phyloP scores from a whole-genome alignment of 2,113 vertebrate genomes.

The Salminus brasiliensis region DNA sequence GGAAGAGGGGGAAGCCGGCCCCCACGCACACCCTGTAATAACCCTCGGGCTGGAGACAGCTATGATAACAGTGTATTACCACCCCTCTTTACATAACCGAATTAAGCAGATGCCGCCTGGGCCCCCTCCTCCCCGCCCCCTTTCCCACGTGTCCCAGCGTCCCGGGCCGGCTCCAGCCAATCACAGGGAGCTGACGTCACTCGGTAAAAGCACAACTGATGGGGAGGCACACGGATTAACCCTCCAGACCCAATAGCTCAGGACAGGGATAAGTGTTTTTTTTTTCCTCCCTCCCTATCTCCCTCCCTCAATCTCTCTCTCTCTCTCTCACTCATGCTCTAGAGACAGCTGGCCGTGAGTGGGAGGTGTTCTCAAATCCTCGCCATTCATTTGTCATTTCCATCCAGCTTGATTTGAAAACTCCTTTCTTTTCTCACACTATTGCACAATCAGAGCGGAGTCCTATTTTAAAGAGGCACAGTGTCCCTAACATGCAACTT shows the following conservation, averaged over 20 bases:
- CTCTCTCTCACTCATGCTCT: conserved; percentile 54
- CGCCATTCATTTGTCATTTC: conserved; percentile 68
- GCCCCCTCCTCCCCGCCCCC: conserved; percentile 47
- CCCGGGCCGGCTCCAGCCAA: conserved; percentile 61
- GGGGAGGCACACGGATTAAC: conserved; percentile 74
- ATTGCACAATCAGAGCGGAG: conserved; percentile 24
- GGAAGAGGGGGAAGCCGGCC: conserved; percentile 3
- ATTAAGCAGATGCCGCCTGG: conserved; percentile 66
- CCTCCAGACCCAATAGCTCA: conserved; percentile 71
- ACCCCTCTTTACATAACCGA: conserved; percentile 76
- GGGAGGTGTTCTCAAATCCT: conserved; percentile 73
- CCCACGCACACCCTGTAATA: conserved; percentile 57
- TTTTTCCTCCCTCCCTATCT: conserved; percentile 45
- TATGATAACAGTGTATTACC: conserved; percentile 66
- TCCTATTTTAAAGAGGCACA: conserved; percentile 25
- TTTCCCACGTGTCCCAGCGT: conserved; percentile 55
- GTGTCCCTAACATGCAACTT: neutral
- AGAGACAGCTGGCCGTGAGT: conserved; percentile 74
- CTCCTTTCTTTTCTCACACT: conserved; percentile 54
- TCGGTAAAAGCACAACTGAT: conserved; percentile 76
- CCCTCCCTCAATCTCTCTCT: neutral
- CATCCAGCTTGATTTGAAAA: conserved; percentile 71
- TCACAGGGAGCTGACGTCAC: conserved; percentile 70
- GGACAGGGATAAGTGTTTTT: conserved; percentile 74
- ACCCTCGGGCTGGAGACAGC: conserved; percentile 49